Evolutionary conservation across 2,888 invertebrate species (phyloP).

Genomic region (Acleris laterana): DNA sequence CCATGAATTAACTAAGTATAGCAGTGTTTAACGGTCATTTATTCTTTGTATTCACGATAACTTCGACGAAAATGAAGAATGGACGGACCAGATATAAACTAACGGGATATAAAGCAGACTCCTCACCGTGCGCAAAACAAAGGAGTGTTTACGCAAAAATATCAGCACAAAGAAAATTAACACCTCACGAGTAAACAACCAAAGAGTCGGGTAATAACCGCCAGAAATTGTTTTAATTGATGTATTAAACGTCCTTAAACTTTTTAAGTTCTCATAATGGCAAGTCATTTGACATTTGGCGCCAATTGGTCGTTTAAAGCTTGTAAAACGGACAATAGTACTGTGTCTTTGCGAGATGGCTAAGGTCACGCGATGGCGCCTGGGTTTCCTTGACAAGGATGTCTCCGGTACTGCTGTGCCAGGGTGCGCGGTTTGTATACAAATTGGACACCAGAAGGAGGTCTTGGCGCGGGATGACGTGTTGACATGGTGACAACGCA

Average conservation of each 20-base stretch:
- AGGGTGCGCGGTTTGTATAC: background rate
- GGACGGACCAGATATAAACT: background rate
- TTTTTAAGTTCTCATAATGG: constrained; percentile 1
- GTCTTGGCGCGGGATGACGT: too few relatives aligned
- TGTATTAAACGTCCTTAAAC: constrained; percentile 12
- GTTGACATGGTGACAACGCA: background rate
- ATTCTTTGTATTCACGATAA: background rate
- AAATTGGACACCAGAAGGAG: too few relatives aligned
- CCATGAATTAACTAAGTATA: too few relatives aligned
- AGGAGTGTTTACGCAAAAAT: constrained; percentile 13
- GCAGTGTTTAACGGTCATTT: too few relatives aligned
- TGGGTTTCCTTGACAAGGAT: constrained; percentile 5
- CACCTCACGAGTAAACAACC: constrained; percentile 5
- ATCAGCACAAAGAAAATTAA: constrained; percentile 11
- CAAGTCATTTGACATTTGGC: constrained; percentile 6
- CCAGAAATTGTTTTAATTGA: constrained; percentile 14
- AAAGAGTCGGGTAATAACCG: constrained; percentile 8
- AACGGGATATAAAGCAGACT: constrained; percentile 6
- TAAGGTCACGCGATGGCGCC: constrained; percentile 2
- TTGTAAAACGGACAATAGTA: constrained; percentile 15
- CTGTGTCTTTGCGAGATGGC: background rate
- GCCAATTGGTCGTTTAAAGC: constrained; percentile 6
- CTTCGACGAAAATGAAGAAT: background rate
- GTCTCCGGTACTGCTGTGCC: background rate
- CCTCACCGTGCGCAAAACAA: background rate